Percentiles rank a stretch among this genome's conserved stretches.
phyloP scores from a whole-genome alignment of 2,797 vertebrate genomes.

The Chaetophractus vellerosus region DNA sequence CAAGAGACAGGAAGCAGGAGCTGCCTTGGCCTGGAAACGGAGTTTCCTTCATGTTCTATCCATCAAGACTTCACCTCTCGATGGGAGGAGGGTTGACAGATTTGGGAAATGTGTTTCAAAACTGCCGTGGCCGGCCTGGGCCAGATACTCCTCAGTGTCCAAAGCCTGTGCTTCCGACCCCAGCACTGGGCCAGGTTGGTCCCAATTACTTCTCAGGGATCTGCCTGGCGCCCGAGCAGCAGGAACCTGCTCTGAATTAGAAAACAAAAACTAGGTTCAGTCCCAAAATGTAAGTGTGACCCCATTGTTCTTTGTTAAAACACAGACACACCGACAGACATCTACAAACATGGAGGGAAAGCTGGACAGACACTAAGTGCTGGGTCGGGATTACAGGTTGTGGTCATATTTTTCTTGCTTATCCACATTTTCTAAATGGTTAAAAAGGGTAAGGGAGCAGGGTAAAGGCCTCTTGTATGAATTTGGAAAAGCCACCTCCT shows the following conservation, averaged over 20 bases:
- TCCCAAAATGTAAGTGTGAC: background rate
- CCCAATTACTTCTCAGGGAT: too few species aligned
- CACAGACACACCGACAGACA: background rate
- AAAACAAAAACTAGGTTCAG: background rate
- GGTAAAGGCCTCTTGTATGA: background rate
- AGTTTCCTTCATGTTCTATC: background rate
- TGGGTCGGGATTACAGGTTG: background rate
- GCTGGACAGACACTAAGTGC: background rate
- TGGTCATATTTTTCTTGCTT: too few species aligned
- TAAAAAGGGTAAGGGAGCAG: background rate
- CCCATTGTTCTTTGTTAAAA: background rate
- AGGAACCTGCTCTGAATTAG: background rate
- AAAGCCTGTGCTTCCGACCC: background rate
- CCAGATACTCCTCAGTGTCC: fast-evolving
- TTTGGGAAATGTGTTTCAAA: background rate
- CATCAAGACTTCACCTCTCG: background rate
- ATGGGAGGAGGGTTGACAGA: background rate
- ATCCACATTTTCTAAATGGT: background rate
- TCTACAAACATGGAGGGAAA: background rate
- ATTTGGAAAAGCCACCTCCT: background rate
- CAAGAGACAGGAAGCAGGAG: background rate
- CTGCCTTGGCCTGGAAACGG: background rate
- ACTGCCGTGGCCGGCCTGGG: background rate
- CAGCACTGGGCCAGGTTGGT: background rate
- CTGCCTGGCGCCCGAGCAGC: background rate